Percentiles rank a stretch among this genome's conserved stretches.
Conservation (phyloP, 2,113 vertebrate genomes). For the Beaufortia kweichowensis region DNA sequence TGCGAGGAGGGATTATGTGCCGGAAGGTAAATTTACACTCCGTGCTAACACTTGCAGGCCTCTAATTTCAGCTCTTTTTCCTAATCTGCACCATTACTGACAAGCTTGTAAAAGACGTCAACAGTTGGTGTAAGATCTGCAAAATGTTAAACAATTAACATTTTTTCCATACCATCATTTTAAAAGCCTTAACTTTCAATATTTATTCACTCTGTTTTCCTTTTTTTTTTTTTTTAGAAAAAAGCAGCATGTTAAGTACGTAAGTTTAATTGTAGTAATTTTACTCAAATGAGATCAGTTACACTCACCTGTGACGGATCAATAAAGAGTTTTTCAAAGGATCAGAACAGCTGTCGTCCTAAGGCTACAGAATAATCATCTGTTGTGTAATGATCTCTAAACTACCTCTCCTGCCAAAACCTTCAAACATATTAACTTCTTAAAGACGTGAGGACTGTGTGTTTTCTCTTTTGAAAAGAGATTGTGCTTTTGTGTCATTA, state of each 20-base stretch:
- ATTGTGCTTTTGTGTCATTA: neutral
- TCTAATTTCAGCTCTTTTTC: constrained; percentile 54
- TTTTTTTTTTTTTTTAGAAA: constrained; percentile 18
- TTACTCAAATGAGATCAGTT: constrained; percentile 10
- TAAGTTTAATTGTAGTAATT: neutral
- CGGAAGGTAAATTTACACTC: constrained; percentile 47
- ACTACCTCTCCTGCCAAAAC: neutral
- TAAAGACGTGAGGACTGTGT: neutral
- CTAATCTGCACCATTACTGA: constrained; percentile 53
- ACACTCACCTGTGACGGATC: neutral
- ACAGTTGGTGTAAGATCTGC: constrained; percentile 38
- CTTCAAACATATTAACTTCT: constrained; percentile 9
- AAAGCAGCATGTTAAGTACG: neutral
- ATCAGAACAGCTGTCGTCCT: constrained; percentile 28
- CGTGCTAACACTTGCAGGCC: constrained; percentile 43
- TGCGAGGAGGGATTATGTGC: constrained; percentile 47
- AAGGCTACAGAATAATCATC: neutral
- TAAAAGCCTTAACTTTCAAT: neutral
- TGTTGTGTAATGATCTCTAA: constrained; percentile 18
- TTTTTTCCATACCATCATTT: constrained; percentile 2
- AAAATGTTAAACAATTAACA: neutral
- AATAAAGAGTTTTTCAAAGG: constrained; percentile 2
- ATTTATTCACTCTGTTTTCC: constrained; percentile 20
- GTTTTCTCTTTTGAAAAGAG: neutral
- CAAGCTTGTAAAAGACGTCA: constrained; percentile 48